Conservation (phyloP, 1,140 invertebrate genomes). For the Sesamia nonagrioides region DNA sequence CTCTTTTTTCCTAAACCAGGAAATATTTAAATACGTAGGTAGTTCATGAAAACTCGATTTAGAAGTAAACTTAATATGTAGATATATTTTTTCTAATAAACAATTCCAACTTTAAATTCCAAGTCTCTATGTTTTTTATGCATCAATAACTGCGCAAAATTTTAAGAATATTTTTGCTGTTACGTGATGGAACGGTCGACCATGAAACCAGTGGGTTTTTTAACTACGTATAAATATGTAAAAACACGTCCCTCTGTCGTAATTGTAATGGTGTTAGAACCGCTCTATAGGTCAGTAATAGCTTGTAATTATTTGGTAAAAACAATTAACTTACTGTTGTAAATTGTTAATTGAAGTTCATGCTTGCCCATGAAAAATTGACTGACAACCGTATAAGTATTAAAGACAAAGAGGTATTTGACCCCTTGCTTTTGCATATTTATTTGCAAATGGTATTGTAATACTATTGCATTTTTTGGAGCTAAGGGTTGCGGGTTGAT, state of each 20-base stretch:
- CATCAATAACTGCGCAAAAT: constrained; percentile 14
- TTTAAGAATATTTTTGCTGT: constrained; percentile 24
- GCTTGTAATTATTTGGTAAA: constrained; percentile 6
- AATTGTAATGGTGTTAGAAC: neutral
- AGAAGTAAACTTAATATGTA: neutral
- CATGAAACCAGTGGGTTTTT: constrained; percentile 5
- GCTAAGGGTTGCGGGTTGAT: too few species aligned
- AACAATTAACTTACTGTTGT: constrained; percentile 6
- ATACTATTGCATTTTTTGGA: too few species aligned
- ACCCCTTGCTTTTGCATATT: neutral
- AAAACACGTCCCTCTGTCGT: constrained; percentile 35
- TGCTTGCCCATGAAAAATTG: neutral
- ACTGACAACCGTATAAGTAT: too few species aligned
- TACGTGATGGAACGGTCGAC: constrained; percentile 40
- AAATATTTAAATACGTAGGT: neutral
- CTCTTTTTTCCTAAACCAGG: neutral
- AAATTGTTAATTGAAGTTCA: constrained; percentile 13
- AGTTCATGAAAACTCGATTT: neutral
- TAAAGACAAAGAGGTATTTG: neutral
- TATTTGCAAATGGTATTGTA: too few species aligned
- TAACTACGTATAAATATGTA: constrained; percentile 27
- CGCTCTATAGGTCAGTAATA: constrained; percentile 5
- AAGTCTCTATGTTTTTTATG: neutral
- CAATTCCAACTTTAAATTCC: neutral
- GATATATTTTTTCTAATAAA: too few species aligned